phyloP scores from a whole-genome alignment of 1,140 invertebrate species.

The Chelonus insularis region DNA sequence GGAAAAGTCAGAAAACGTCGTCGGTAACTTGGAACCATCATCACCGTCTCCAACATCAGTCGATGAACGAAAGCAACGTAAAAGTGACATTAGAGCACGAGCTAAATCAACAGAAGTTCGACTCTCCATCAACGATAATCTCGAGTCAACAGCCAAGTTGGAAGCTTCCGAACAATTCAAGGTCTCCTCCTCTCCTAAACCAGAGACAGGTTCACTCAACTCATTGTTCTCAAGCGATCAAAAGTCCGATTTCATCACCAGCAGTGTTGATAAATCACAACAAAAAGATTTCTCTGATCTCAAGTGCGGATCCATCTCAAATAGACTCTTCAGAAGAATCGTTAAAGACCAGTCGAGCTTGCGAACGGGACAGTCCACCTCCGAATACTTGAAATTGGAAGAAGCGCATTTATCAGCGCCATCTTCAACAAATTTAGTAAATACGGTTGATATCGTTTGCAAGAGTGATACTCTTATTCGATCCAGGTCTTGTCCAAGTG shows the following conservation, averaged over 20 bases:
- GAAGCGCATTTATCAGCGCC: slow-evolving; percentile 60
- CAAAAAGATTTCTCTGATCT: slow-evolving; percentile 30
- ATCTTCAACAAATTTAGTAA: slow-evolving; percentile 54
- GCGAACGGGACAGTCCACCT: slow-evolving; percentile 30
- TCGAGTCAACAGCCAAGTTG: not conserved
- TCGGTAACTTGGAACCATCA: not conserved
- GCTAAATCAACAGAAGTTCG: not conserved
- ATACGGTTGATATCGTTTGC: slow-evolving; percentile 22
- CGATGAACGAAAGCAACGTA: not conserved
- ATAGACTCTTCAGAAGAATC: slow-evolving; percentile 3
- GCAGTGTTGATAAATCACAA: slow-evolving; percentile 40
- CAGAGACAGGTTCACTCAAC: slow-evolving; percentile 45
- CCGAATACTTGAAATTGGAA: slow-evolving; percentile 60
- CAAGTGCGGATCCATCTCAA: not conserved
- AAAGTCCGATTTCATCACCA: slow-evolving; percentile 49
- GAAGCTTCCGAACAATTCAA: too few relatives aligned
- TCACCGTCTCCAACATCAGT: not conserved
- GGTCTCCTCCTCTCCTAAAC: too few relatives aligned
- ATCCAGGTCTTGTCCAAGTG: slow-evolving; percentile 15
- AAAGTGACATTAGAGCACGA: not conserved
- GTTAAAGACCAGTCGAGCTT: slow-evolving; percentile 1
- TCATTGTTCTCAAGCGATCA: slow-evolving; percentile 53
- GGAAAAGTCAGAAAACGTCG: slow-evolving; percentile 16
- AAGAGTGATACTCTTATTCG: slow-evolving; percentile 25
- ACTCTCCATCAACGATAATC: not conserved